A percentile compares a stretch with the other conserved stretches of the same genome.
Evolutionary conservation across 2,113 vertebrate genomes (phyloP).

Genomic region (Glaucomys volans): DNA sequence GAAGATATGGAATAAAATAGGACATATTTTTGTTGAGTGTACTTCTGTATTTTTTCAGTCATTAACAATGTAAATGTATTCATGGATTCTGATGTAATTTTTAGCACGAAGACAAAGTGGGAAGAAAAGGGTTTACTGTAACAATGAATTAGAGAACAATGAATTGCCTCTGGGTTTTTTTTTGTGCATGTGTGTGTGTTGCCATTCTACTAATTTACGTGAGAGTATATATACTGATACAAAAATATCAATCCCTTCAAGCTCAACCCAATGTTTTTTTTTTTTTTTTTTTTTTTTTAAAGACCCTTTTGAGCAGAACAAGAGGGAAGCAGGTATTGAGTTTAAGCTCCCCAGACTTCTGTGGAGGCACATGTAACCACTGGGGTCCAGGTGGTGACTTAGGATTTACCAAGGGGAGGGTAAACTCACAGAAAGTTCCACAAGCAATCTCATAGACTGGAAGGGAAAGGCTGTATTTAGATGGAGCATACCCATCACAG

Average conservation of each 20-base stretch:
- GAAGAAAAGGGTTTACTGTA: not conserved
- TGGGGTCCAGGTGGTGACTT: not conserved
- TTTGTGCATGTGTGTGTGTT: not conserved
- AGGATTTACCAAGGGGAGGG: not conserved
- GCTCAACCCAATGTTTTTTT: not conserved
- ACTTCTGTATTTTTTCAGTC: not conserved
- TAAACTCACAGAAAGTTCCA: not conserved
- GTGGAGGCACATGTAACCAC: not conserved
- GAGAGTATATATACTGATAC: not conserved
- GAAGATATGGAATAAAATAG: not conserved
- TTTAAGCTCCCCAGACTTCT: not conserved
- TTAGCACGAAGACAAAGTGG: not conserved
- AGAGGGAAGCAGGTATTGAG: not conserved
- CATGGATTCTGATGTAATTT: conserved; percentile 13
- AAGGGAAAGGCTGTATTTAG: not conserved
- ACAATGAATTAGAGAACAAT: not conserved
- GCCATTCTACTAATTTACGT: conserved; percentile 1
- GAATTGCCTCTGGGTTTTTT: not conserved
- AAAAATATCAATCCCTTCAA: conserved; percentile 27
- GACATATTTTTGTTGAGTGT: not conserved
- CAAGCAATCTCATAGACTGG: not conserved
- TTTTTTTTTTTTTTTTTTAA: conserved; percentile 63
- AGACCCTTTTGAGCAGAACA: not conserved
- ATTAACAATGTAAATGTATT: not conserved
- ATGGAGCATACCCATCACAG: not conserved